These are phyloP conservation scores for Thecocarcelia acutangulata DNA, from an alignment of 2,888 invertebrate species.

Conservation along the genomic window DNA sequence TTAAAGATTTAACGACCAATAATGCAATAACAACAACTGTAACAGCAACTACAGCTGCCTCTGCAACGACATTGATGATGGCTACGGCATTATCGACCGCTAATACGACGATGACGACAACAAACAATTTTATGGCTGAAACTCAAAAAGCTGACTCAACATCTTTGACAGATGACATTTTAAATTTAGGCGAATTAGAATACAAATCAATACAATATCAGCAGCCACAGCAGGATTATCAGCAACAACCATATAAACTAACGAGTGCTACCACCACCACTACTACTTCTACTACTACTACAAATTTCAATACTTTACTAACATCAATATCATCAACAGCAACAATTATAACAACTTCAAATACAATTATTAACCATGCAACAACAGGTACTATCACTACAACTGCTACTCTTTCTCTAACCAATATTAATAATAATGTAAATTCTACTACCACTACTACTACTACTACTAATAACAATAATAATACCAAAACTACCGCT, in stretches of 20 bases:
- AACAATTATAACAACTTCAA: conserved; percentile 61
- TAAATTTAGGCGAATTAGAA: conserved; percentile 66
- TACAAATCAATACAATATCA: conserved; percentile 60
- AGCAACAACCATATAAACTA: conserved; percentile 69
- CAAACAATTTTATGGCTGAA: conserved; percentile 49
- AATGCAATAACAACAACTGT: conserved; percentile 56
- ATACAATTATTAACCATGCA: conserved; percentile 58
- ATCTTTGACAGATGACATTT: conserved; percentile 57
- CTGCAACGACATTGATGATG: conserved; percentile 46
- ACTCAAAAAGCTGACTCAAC: conserved; percentile 30
- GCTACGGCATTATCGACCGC: conserved; percentile 63
- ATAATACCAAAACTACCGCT: conserved; percentile 21
- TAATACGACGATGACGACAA: conserved; percentile 57
- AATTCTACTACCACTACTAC: conserved; percentile 44
- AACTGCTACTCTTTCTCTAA: conserved; percentile 46
- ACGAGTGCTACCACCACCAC: conserved; percentile 62
- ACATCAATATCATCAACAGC: conserved; percentile 58
- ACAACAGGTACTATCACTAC: conserved; percentile 68
- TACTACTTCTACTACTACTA: conserved; percentile 59
- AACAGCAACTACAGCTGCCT: conserved; percentile 56
- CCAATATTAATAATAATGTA: conserved; percentile 52
- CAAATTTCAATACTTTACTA: conserved; percentile 64
- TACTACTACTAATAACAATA: conserved; percentile 48
- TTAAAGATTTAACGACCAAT: conserved; percentile 87
- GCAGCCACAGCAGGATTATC: conserved; percentile 61